Percentiles rank a stretch among this genome's conserved stretches.
Evolutionary conservation across 2,888 invertebrate species (phyloP).

Genomic region (Horisme vitalbata): DNA sequence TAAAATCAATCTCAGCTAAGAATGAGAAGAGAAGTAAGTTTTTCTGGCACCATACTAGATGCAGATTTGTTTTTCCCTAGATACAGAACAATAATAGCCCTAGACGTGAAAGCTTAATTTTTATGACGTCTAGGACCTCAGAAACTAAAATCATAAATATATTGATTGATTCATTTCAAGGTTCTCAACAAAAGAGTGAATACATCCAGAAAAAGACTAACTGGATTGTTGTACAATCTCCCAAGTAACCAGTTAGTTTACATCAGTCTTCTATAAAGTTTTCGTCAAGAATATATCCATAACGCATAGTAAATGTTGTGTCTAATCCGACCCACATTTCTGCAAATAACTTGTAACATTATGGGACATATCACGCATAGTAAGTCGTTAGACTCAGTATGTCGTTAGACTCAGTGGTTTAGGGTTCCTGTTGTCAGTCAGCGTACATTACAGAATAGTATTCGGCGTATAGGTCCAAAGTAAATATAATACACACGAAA

Average conservation of each 20-base stretch:
- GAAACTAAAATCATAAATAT: too few relatives aligned
- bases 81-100: too few relatives aligned
- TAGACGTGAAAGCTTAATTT: too few relatives aligned
- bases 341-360: slow-evolving; percentile 7
- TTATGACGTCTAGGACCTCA: too few relatives aligned
- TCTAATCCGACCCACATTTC: slow-evolving; percentile 11
- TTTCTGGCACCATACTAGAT: too few relatives aligned
- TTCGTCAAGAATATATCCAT: background rate
- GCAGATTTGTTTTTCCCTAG: too few relatives aligned
- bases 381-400: background rate
- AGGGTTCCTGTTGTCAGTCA: background rate
- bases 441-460: background rate
- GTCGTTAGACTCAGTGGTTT: background rate
- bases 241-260: background rate
- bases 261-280: background rate
- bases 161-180: background rate
- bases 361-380: slow-evolving; percentile 2
- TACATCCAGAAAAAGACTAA: background rate
- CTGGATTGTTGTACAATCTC: background rate
- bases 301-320: slow-evolving; percentile 3
- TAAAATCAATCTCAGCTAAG: too few relatives aligned
- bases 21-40: too few relatives aligned
- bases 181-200: background rate
- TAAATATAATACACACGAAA: too few relatives aligned
- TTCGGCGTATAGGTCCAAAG: too few relatives aligned